A percentile compares a stretch with the other conserved stretches of the same genome.
Evolutionary conservation across 1,140 invertebrate genomes (phyloP).

Genomic region (Macrostomum lignano): DNA sequence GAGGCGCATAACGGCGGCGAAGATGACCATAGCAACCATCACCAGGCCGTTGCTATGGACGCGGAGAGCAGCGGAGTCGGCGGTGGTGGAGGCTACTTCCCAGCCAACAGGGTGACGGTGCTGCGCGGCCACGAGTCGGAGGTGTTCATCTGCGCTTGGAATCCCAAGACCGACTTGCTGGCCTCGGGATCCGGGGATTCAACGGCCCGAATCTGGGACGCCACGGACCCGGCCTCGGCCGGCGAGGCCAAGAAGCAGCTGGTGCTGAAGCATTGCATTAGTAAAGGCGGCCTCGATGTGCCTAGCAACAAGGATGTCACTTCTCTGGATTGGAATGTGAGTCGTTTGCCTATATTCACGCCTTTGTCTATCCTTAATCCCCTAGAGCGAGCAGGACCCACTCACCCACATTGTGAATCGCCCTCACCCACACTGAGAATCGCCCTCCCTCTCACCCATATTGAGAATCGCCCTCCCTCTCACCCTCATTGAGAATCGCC

Average conservation of each 20-base stretch:
- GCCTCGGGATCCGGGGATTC: conserved; percentile 94
- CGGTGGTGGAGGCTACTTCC: conserved; percentile 36
- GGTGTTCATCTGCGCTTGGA: conserved; percentile 98
- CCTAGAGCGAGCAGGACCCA: no score
- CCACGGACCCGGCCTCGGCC: no score
- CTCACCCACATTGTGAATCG: no score
- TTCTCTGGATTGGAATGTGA: conserved; percentile 90
- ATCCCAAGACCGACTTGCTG: conserved; percentile 71
- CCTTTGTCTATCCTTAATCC: conserved; percentile 5
- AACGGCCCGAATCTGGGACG: conserved; percentile 74
- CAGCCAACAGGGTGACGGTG: conserved; percentile 65
- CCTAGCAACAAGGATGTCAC: conserved; percentile 97
- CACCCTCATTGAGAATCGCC: no score
- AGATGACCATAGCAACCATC: no score
- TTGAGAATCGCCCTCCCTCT: no score
- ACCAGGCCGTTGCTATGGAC: no score
- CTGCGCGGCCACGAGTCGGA: conserved; percentile 83
- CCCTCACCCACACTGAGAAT: no score
- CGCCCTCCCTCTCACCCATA: no score
- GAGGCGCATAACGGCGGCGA: no score
- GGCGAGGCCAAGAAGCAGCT: no score
- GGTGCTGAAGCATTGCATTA: conserved; percentile 74
- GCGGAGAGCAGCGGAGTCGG: conserved; percentile 8
- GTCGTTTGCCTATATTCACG: conserved; percentile 15
- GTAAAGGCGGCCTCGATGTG: conserved; percentile 79